Evolutionary conservation across 2,888 invertebrate genomes (phyloP), one percentile per base, ranked within the genome.

Genomic region (Rhopalosiphum nymphaeae): DNA sequence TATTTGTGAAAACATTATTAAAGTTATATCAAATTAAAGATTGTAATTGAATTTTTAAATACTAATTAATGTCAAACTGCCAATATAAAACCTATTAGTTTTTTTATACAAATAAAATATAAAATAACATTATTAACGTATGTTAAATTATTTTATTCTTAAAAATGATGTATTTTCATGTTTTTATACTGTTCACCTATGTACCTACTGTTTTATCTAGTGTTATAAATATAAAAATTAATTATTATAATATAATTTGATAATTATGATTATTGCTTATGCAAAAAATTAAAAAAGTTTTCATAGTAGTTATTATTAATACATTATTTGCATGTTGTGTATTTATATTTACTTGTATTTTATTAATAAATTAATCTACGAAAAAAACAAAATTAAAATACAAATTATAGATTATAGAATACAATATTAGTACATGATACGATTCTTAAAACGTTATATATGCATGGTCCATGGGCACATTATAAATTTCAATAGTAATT

Each of bases 211-310:
- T 67, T 67, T n/a, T 67, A 67, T 67, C 16, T n/a, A n/a, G n/a
- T 67, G n/a, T n/a, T n/a, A n/a, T n/a, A 67, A 67, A n/a, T 67
- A 67, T n/a, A n/a, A 67, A n/a, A 67, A 67, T 67, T 67, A n/a
- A n/a, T n/a, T n/a, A 67, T 1, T n/a, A n/a, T 61, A 61, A 61
- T 61, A 49, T 49, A 11, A 49, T 49, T 49, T 13, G 49, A 61
- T 0, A 26, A 61, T 61, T 11, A 61, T 61, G 3, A 61, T 61
- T n/a, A 61, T 61, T 61, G n/a, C n/a, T 61, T n/a, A 61, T 61
- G 61, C 10, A n/a, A 61, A 61, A 61, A 61, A n/a, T 29, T n/a
- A 61, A 61, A 61, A 61, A 61, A n/a, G 29, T 29, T 11, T n/a
- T n/a, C 29, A 61, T n/a, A n/a, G 29, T 13, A n/a, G 61, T 3